Conservation (phyloP, 2,888 invertebrate genomes). For the Morpho achilles region DNA sequence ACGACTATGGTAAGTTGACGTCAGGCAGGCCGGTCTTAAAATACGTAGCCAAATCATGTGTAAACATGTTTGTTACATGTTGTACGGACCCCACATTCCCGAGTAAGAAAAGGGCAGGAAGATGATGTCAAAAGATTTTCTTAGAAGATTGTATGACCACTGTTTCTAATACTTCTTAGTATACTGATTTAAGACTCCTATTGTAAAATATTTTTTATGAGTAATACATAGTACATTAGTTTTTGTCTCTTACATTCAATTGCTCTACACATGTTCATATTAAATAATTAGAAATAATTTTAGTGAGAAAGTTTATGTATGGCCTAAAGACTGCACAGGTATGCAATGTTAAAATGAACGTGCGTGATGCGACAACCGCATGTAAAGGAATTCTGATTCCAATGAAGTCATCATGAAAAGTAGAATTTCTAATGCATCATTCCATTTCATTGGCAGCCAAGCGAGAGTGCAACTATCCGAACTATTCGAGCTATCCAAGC, state of each 20-base stretch:
- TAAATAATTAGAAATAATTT: background rate
- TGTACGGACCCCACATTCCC: too few species aligned
- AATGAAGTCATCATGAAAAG: conserved; percentile 69
- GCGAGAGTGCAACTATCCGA: conserved; percentile 65
- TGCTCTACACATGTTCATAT: background rate
- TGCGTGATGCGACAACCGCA: conserved; percentile 47
- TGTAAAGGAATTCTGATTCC: conserved; percentile 54
- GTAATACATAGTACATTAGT: too few species aligned
- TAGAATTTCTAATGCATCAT: conserved; percentile 72
- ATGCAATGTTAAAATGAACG: conserved; percentile 16
- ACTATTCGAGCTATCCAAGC: conserved; percentile 61
- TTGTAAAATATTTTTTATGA: too few species aligned
- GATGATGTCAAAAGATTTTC: too few species aligned
- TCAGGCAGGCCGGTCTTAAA: too few species aligned
- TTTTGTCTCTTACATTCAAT: background rate
- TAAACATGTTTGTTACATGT: too few species aligned
- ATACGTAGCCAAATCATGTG: too few species aligned
- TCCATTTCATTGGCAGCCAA: conserved; percentile 74
- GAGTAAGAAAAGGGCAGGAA: too few species aligned
- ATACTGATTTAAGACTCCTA: too few species aligned
- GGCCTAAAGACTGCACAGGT: background rate
- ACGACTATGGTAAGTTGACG: too few species aligned
- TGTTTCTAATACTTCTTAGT: too few species aligned
- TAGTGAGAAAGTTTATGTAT: background rate
- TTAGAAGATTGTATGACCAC: too few species aligned